Evolutionary conservation across 2,888 invertebrate species (phyloP).

Genomic region (Rotaria macrura): DNA sequence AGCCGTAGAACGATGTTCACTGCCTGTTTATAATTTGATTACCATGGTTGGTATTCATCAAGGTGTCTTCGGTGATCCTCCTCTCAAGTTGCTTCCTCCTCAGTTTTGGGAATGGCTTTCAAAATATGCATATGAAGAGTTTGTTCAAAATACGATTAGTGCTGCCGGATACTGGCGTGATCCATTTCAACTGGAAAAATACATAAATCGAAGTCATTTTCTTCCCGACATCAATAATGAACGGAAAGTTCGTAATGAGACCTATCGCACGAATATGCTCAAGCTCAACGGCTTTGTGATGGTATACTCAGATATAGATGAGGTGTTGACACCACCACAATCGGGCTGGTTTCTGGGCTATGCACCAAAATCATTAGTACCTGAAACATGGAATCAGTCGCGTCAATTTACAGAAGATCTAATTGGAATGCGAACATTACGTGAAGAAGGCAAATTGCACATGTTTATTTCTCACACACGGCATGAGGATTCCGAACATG

Average conservation of each 20-base stretch:
- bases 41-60: not conserved
- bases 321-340: not conserved
- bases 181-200: not conserved
- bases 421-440: not conserved
- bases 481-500: not conserved
- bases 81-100: not conserved
- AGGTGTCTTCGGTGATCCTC: not conserved
- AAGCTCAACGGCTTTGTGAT: not conserved
- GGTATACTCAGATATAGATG: not conserved
- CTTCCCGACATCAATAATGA: too few species aligned
- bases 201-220: not conserved
- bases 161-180: not conserved
- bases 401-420: too few species aligned
- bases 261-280: not conserved
- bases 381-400: not conserved
- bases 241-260: not conserved
- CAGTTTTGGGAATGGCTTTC: not conserved
- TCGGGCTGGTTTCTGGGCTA: not conserved
- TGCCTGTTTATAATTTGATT: too few species aligned
- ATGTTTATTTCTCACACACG: not conserved
- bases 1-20: not conserved
- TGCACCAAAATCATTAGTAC: not conserved
- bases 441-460: not conserved
- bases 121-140: not conserved
- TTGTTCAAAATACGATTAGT: not conserved